Percentiles rank a stretch among this genome's conserved stretches.
Evolutionary conservation across 2,888 invertebrate species (phyloP).

Genomic region (Drosophila acutilabella): DNA sequence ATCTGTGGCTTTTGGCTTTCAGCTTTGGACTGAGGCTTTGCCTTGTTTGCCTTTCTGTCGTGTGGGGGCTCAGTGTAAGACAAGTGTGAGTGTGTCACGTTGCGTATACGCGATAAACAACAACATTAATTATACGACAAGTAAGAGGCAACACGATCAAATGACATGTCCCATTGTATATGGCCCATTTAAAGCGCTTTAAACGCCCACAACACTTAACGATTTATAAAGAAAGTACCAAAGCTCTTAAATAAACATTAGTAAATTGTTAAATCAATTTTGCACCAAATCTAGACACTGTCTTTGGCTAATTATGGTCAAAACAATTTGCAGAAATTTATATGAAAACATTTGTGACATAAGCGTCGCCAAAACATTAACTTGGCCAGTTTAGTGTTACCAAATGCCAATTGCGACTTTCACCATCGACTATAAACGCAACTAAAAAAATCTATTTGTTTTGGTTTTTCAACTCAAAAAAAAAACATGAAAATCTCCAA

Average conservation of each 20-base stretch:
- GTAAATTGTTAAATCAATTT: constrained; percentile 15
- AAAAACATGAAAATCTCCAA: constrained; percentile 1
- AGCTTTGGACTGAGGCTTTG: constrained; percentile 9
- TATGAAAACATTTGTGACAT: constrained; percentile 48
- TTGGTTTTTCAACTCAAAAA: constrained; percentile 26
- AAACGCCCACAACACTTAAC: constrained; percentile 20
- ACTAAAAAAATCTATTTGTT: constrained; percentile 10
- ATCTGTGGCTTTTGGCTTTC: constrained; percentile 4
- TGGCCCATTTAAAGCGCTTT: constrained; percentile 53
- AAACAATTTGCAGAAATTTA: constrained; percentile 29
- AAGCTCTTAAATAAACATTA: background rate
- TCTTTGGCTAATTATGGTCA: constrained; percentile 33
- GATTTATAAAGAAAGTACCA: background rate
- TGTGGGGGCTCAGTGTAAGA: constrained; percentile 34
- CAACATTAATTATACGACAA: constrained; percentile 65
- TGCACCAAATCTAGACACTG: constrained; percentile 24
- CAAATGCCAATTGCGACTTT: constrained; percentile 55
- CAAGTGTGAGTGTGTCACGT: constrained; percentile 52
- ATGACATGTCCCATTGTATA: constrained; percentile 54
- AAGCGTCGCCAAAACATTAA: constrained; percentile 42
- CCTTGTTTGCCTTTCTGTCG: constrained; percentile 25
- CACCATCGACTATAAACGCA: constrained; percentile 35
- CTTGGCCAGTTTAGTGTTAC: constrained; percentile 25
- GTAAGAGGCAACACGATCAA: constrained; percentile 66
- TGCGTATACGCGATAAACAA: constrained; percentile 68